A percentile compares a stretch with the other conserved stretches of the same genome.
Conservation (phyloP, 2,797 vertebrate species). For the Etheostoma perlongum region DNA sequence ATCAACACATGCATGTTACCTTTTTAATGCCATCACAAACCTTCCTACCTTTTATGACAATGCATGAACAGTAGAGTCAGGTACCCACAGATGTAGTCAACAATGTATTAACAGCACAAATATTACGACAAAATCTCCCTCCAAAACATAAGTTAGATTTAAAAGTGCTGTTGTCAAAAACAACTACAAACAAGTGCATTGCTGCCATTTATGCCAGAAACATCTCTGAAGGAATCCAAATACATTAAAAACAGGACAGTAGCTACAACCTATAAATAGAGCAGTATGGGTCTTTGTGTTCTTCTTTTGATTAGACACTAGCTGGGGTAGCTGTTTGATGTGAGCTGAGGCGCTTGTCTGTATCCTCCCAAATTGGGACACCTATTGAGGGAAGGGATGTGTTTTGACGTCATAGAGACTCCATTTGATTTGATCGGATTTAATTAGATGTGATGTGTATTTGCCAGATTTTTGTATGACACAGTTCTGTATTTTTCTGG, state of each 20-base stretch:
- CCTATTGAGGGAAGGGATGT: slow-evolving; percentile 32
- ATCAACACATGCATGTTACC: slow-evolving; percentile 14
- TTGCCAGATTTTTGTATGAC: slow-evolving; percentile 14
- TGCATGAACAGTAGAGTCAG: neutral
- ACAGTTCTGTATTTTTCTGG: slow-evolving; percentile 6
- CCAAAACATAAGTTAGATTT: neutral
- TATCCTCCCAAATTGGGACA: slow-evolving; percentile 54
- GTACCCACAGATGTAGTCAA: neutral
- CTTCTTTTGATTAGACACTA: slow-evolving; percentile 60
- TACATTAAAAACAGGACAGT: slow-evolving; percentile 44
- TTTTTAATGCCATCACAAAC: slow-evolving; percentile 6
- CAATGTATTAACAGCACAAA: neutral
- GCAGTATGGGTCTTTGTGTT: slow-evolving; percentile 46
- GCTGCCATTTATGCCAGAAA: slow-evolving; percentile 15
- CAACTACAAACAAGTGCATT: slow-evolving; percentile 1
- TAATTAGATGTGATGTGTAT: slow-evolving; percentile 52
- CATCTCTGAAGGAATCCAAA: slow-evolving; percentile 33
- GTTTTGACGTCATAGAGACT: slow-evolving; percentile 34
- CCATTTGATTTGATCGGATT: slow-evolving; percentile 48
- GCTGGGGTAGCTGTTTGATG: slow-evolving; percentile 48
- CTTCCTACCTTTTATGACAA: neutral
- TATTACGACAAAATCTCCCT: neutral
- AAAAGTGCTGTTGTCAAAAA: neutral
- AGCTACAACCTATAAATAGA: slow-evolving; percentile 62
- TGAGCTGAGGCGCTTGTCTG: slow-evolving; percentile 40